Evolutionary conservation across 2,888 invertebrate genomes (phyloP).

Genomic region (Cephus sareptanus): DNA sequence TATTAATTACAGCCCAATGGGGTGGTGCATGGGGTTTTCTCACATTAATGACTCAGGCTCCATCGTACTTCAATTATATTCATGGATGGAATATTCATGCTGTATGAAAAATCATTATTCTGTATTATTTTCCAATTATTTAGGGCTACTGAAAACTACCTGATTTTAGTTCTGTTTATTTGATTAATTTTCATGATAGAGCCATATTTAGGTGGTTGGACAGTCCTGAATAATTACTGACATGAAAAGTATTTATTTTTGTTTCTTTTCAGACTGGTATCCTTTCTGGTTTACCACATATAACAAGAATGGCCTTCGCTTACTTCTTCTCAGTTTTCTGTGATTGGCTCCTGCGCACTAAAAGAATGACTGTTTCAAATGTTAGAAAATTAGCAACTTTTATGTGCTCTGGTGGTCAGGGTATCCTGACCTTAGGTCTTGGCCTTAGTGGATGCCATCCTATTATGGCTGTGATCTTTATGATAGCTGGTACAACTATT

Average conservation of each 20-base stretch:
- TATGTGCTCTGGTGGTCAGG: slow-evolving; percentile 72
- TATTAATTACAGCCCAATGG: slow-evolving; percentile 74
- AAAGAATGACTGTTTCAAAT: slow-evolving; percentile 71
- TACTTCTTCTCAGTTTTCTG: slow-evolving; percentile 70
- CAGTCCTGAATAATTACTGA: neutral
- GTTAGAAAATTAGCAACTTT: slow-evolving; percentile 74
- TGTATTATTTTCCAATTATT: neutral
- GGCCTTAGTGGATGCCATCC: slow-evolving; percentile 75
- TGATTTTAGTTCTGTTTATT: too few species aligned
- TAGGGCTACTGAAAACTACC: too few species aligned
- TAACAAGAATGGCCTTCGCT: slow-evolving; percentile 72
- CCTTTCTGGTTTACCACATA: slow-evolving; percentile 74
- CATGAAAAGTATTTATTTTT: slow-evolving; percentile 3
- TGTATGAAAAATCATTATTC: slow-evolving; percentile 63
- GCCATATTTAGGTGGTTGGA: too few species aligned
- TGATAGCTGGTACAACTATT: slow-evolving; percentile 73
- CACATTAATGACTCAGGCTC: slow-evolving; percentile 77
- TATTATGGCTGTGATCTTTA: slow-evolving; percentile 70
- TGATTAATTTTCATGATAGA: too few species aligned
- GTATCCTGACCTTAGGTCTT: slow-evolving; percentile 72
- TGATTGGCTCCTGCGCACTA: slow-evolving; percentile 71
- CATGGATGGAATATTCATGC: slow-evolving; percentile 77
- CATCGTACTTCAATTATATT: slow-evolving; percentile 76
- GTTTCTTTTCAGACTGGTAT: slow-evolving; percentile 69
- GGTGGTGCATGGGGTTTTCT: slow-evolving; percentile 78